Percentiles rank a stretch among this genome's conserved stretches.
phyloP scores from a whole-genome alignment of 2,888 invertebrate genomes.

The Pristionchus arcanus region DNA sequence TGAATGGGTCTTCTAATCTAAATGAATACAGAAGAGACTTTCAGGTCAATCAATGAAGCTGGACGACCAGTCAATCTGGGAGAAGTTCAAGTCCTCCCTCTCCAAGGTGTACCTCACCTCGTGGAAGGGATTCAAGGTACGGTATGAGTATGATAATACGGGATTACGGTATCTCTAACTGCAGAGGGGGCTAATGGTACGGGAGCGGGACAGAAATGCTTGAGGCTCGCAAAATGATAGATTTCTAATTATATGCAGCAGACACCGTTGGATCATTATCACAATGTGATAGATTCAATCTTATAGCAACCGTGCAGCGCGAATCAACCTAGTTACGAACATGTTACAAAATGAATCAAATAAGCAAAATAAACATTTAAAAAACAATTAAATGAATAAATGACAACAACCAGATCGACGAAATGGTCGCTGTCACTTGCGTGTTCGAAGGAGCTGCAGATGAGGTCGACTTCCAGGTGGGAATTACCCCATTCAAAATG shows the following conservation, averaged over 20 bases:
- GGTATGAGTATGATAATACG: not conserved
- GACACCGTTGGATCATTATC: too few species aligned
- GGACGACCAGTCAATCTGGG: constrained; percentile 68
- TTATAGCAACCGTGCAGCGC: not conserved
- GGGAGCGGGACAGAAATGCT: not conserved
- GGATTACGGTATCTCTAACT: not conserved
- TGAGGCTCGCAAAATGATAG: too few species aligned
- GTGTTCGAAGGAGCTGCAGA: constrained; percentile 87
- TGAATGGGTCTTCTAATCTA: not conserved
- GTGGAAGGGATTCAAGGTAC: constrained; percentile 90
- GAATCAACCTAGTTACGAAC: not conserved
- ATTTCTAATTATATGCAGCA: too few species aligned
- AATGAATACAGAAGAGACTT: not conserved
- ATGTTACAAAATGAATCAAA: not conserved
- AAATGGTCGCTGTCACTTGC: constrained; percentile 93
- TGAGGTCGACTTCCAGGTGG: constrained; percentile 88
- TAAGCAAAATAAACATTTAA: not conserved
- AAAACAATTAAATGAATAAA: not conserved
- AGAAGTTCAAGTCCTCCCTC: constrained; percentile 86
- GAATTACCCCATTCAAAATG: constrained; percentile 84
- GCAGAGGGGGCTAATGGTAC: too few species aligned
- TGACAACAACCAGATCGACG: constrained; percentile 81
- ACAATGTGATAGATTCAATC: not conserved
- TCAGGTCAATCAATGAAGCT: constrained; percentile 79
- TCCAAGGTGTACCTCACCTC: constrained; percentile 92